Evolutionary conservation across 2,888 invertebrate species (phyloP).

Genomic region (Drosophila mercatorum): DNA sequence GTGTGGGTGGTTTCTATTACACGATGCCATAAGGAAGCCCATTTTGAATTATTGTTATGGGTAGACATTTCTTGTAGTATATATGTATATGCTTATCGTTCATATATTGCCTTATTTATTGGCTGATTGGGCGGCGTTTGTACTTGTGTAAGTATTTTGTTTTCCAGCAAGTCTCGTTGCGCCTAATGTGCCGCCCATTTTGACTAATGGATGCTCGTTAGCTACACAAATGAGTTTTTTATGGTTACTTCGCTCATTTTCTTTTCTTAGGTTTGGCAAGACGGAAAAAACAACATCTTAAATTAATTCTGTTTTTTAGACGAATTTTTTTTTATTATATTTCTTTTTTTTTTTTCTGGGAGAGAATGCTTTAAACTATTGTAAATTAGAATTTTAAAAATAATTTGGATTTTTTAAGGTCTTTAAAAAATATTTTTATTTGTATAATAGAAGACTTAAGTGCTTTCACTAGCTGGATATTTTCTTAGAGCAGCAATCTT

Average conservation of each 20-base stretch:
- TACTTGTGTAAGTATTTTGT: constrained; percentile 11
- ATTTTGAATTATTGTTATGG: constrained; percentile 71
- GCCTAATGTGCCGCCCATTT: constrained; percentile 48
- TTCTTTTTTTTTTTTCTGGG: no score
- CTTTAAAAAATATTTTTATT: no score
- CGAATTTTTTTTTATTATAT: background rate
- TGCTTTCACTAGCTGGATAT: no score
- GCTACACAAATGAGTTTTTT: constrained; percentile 67
- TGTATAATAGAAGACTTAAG: no score
- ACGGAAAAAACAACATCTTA: constrained; percentile 10
- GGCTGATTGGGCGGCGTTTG: constrained; percentile 55
- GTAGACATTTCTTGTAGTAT: constrained; percentile 28
- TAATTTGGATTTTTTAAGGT: no score
- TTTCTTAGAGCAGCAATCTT: no score
- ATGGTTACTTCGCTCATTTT: constrained; percentile 41
- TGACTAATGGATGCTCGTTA: constrained; percentile 69
- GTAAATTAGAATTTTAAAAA: no score
- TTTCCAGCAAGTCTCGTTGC: constrained; percentile 13
- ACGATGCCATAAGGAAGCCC: constrained; percentile 23
- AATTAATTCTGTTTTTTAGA: background rate
- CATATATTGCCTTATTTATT: constrained; percentile 72
- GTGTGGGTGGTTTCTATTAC: background rate
- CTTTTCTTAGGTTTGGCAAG: background rate
- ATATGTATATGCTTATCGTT: constrained; percentile 63
- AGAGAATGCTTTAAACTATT: background rate